Evolutionary conservation across 2,113 vertebrate species (phyloP), one percentile per base, ranked within the genome.

Genomic region (Calidris pygmaea): DNA sequence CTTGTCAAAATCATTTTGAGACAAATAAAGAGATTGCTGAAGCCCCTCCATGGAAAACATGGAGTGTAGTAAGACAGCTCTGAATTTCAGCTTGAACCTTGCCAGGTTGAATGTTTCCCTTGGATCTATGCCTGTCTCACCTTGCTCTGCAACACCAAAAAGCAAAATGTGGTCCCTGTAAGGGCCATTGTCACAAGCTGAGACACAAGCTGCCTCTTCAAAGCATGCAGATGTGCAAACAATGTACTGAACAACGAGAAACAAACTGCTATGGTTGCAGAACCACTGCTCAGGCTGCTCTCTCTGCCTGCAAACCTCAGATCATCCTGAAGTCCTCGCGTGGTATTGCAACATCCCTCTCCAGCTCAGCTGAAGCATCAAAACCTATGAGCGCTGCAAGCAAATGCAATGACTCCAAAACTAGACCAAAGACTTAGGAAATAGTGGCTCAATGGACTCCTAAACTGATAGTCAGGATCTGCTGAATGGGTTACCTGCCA

Each of bases 1-100:
- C 77, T 95, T 87, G 80, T 95, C 93, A 93, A 62, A 92, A 91
- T 59, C 6, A 43, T 75, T 97, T 87, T 86, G 70, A 94, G 59
- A 72, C 56, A 85, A 76, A 86, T 0, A 74, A 68, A 89, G 50
- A 90, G 60, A 75, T 74, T 79, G 86, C 66, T 71, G 34, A 74
- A 48, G 88, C 45, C 34, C 14, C 22, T 34, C n/a, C n/a, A n/a
- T 52, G 65, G 79, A 88, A 92, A 93, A 90, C 47, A 34, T 0
- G 73, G 88, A 85, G 35, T 14, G 11, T 20, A 20, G 65, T 11
- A 41, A 81, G 60, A 52, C 8, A 35, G 73, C 30, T 59, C 47
- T 47, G 65, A 86, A 67, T 75, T 88, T 60, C 59, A 52, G 47
- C 37, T 52, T 55, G 53, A 90, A 63, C 75, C 20, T 59, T 47